phyloP scores from a whole-genome alignment of 2,888 invertebrate species.

The Latrodectus hesperus region DNA sequence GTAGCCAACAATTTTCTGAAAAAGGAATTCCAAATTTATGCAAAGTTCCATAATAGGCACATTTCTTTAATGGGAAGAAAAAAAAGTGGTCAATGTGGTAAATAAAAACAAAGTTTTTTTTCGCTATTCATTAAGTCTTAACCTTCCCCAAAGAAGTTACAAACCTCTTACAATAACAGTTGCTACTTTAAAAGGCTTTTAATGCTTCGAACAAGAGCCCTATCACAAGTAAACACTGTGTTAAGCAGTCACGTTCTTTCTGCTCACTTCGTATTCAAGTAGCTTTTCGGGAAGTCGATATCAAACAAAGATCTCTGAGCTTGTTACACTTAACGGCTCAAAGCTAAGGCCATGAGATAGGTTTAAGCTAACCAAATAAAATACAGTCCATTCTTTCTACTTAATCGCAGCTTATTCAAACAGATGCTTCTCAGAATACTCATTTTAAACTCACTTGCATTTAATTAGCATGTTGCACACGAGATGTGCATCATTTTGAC shows the following conservation, averaged over 20 bases:
- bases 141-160: not conserved
- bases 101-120: not conserved
- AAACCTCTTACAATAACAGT: constrained; percentile 2
- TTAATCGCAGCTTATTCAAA: not conserved
- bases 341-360: not conserved
- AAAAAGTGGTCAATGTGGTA: too few species aligned
- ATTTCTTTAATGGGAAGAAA: too few species aligned
- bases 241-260: not conserved
- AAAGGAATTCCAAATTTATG: too few species aligned
- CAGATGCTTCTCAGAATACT: not conserved
- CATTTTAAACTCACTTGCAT: not conserved
- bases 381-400: not conserved
- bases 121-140: not conserved
- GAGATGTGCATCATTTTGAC: not conserved
- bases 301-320: not conserved
- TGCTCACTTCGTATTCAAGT: constrained; percentile 1
- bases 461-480: not conserved
- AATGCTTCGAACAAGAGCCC: constrained; percentile 1
- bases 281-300: not conserved
- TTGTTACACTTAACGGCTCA: not conserved
- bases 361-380: not conserved
- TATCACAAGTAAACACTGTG: constrained; percentile 1
- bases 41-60: too few species aligned
- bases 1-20: too few species aligned
- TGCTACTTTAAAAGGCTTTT: constrained; percentile 2